These are phyloP conservation scores for Dasyprocta punctata DNA, from an alignment of 2,113 vertebrate species.

Conservation along the genomic window DNA sequence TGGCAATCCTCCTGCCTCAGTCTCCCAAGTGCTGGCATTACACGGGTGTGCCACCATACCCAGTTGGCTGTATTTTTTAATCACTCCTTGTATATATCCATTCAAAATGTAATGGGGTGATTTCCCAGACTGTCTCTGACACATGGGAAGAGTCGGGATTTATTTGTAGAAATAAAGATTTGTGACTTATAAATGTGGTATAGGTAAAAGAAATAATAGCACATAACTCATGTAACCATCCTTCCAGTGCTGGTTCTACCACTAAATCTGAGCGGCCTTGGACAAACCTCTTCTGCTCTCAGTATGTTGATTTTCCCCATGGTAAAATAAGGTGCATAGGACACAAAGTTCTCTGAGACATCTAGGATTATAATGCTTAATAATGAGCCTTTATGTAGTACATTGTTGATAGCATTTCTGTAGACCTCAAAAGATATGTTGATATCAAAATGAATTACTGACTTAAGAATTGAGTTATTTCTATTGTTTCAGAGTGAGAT, in stretches of 20 bases:
- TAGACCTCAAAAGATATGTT: not conserved
- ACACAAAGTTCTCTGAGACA: not conserved
- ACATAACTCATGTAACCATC: not conserved
- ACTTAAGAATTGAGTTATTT: conserved; percentile 44
- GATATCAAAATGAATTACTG: not conserved
- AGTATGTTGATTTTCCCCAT: not conserved
- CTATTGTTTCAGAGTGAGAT: not conserved
- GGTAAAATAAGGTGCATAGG: not conserved
- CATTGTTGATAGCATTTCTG: not conserved
- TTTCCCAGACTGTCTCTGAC: not conserved
- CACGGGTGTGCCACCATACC: not conserved
- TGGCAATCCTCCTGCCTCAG: not conserved
- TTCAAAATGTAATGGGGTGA: not conserved
- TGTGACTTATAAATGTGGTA: not conserved
- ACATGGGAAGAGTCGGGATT: not conserved
- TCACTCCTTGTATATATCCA: not conserved
- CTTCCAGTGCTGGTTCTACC: not conserved
- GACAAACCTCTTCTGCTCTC: not conserved
- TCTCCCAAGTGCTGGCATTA: not conserved
- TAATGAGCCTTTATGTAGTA: not conserved
- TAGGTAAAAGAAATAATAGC: not conserved
- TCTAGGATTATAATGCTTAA: not conserved
- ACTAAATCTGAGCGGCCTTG: not conserved
- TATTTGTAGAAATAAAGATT: not conserved
- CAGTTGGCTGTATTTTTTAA: not conserved